Percentiles rank a stretch among this genome's conserved stretches.
phyloP scores from a whole-genome alignment of 2,113 vertebrate genomes.

The Numida meleagris region DNA sequence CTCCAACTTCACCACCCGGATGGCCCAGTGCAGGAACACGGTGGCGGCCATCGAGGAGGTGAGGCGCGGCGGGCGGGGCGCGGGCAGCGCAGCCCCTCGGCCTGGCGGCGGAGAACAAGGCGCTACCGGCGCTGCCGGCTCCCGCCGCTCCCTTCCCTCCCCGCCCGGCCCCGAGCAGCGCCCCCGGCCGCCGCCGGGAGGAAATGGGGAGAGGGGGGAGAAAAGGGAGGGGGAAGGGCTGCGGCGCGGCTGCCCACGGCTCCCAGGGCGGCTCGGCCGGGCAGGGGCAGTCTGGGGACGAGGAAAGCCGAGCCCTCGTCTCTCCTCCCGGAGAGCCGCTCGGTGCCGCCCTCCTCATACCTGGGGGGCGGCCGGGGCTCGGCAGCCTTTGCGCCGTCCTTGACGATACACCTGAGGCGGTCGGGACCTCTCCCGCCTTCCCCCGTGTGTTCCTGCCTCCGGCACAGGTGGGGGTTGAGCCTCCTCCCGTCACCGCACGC shows the following conservation, averaged over 20 bases:
- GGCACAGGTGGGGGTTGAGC: too few species aligned
- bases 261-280: neutral
- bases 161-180: neutral
- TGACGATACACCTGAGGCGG: neutral
- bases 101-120: slow-evolving; percentile 39
- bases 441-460: too few species aligned
- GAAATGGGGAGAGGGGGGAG: neutral
- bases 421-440: neutral
- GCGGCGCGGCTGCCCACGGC: neutral
- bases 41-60: slow-evolving; percentile 94
- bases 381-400: neutral
- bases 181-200: slow-evolving; percentile 30
- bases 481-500: too few species aligned
- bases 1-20: slow-evolving; percentile 92
- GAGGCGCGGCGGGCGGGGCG: neutral
- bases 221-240: neutral
- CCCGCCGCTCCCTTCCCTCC: neutral
- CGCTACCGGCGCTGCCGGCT: slow-evolving; percentile 29
- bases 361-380: neutral
- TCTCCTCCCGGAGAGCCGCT: neutral
- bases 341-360: neutral
- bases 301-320: too few species aligned
- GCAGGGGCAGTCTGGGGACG: neutral
- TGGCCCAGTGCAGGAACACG: slow-evolving; percentile 90
- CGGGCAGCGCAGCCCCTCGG: slow-evolving; percentile 16